Base-by-base conservation (phyloP, 2,888 invertebrate species). In the Spodoptera picta region DNA sequence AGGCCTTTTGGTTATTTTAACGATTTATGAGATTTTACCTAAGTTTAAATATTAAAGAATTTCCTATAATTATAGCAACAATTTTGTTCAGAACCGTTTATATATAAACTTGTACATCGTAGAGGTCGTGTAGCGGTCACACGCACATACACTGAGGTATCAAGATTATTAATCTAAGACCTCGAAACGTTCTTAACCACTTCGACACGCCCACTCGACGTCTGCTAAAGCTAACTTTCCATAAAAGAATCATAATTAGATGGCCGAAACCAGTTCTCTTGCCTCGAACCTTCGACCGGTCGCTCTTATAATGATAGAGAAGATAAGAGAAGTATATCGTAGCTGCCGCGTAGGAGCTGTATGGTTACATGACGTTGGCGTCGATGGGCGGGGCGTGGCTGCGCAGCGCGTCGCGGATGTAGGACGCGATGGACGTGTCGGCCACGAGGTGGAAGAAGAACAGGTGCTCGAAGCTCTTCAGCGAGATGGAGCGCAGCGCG, bases 401-500 rank as follows among this genome's bases (percentile, higher is more conserved):
- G 62, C 92, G 86, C 65, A 98, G 95, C 94, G 98, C 97, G 83
- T 98, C 97, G 78, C 96, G 96, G 66, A 98, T 96, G 91, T 98
- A 98, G 54, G 96, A 96, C 87, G 98, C 97, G 85, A 99, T 96
- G 73, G 97, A 97, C 66, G 96, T 96, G 81, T 99, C 98, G 44
- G 98, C 98, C 82, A 98, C 97, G 69, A 99, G 96, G 87, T 98
- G 97, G 95, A 98, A 98, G 96, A 98, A 98, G 95, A 98, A 99
- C 75, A 99, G 95, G 92, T 99, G 98, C 91, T 99, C 99, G 85
- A 98, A 95, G 94, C 98, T 98, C 94, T 99, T 99, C 54, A 99
- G 96, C 62, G 98, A 98, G 85, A 99, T 98, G 74, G 98, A 98
- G 66, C 98, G 96, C 51, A 99, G 95, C 27, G 98, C 98, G 6